phyloP scores from a whole-genome alignment of 2,113 vertebrate genomes.

The Cebus imitator region DNA sequence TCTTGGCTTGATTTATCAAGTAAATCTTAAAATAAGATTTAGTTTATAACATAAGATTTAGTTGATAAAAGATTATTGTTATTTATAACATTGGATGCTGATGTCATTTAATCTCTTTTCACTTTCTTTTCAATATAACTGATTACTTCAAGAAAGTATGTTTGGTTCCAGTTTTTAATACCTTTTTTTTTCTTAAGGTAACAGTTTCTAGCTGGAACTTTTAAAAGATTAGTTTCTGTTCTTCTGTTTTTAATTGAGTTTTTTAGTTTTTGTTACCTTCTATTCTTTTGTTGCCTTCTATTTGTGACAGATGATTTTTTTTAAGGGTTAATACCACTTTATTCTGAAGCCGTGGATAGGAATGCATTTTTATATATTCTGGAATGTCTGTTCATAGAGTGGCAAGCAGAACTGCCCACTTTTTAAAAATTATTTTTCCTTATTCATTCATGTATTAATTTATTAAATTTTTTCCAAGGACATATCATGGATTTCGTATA shows the following conservation, averaged over 20 bases:
- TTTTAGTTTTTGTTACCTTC: background rate
- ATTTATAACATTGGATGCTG: background rate
- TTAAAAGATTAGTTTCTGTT: background rate
- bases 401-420: background rate
- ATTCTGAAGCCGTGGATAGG: background rate
- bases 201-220: background rate
- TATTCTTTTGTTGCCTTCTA: background rate
- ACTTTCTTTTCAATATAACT: background rate
- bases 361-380: background rate
- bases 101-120: background rate
- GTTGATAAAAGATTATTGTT: background rate
- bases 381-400: background rate
- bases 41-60: background rate
- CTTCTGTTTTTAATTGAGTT: slow-evolving; percentile 3
- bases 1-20: too few species aligned
- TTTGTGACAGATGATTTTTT: background rate
- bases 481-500: background rate
- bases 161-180: background rate
- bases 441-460: background rate
- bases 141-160: background rate
- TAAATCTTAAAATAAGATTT: background rate
- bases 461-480: background rate
- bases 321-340: background rate
- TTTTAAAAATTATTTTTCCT: background rate
- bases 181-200: background rate